Conservation (phyloP, 2,888 invertebrate genomes). For the Aplocera efformata region DNA sequence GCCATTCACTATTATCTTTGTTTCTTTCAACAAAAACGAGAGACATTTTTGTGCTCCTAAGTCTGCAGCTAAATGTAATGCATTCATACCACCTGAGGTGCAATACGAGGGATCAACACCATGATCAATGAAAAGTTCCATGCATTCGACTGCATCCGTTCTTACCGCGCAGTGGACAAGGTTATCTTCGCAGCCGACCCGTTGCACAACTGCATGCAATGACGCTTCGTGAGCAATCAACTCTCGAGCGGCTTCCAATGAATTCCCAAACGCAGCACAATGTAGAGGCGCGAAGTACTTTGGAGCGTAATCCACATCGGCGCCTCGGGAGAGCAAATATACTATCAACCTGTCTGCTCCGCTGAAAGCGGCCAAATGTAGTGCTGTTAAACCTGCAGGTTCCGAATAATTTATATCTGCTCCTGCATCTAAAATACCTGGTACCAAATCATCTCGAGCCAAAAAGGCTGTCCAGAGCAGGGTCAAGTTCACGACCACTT, state of each 20-base stretch:
- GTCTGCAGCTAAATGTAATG: slow-evolving; percentile 90
- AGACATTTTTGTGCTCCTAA: slow-evolving; percentile 87
- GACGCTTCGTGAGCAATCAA: slow-evolving; percentile 86
- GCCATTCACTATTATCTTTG: slow-evolving; percentile 85
- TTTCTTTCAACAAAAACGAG: slow-evolving; percentile 86
- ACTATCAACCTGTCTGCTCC: slow-evolving; percentile 85
- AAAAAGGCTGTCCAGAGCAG: slow-evolving; percentile 87
- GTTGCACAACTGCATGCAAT: slow-evolving; percentile 84
- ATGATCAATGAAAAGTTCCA: slow-evolving; percentile 86
- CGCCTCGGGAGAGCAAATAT: slow-evolving; percentile 84
- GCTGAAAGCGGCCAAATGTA: slow-evolving; percentile 89
- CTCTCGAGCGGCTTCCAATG: slow-evolving; percentile 87
- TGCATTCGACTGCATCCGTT: slow-evolving; percentile 88
- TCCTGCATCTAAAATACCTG: slow-evolving; percentile 82
- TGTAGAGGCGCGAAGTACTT: slow-evolving; percentile 91
- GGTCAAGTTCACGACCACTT: slow-evolving; percentile 85
- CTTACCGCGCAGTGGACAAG: slow-evolving; percentile 92
- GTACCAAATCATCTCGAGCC: slow-evolving; percentile 85
- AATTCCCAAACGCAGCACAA: slow-evolving; percentile 93
- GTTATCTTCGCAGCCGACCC: slow-evolving; percentile 86
- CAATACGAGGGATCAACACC: slow-evolving; percentile 88
- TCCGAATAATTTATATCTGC: slow-evolving; percentile 86
- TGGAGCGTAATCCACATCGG: slow-evolving; percentile 84
- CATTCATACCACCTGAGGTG: slow-evolving; percentile 87
- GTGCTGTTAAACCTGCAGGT: slow-evolving; percentile 86